phyloP scores from a whole-genome alignment of 2,113 vertebrate species.

The Pangasianodon gigas region DNA sequence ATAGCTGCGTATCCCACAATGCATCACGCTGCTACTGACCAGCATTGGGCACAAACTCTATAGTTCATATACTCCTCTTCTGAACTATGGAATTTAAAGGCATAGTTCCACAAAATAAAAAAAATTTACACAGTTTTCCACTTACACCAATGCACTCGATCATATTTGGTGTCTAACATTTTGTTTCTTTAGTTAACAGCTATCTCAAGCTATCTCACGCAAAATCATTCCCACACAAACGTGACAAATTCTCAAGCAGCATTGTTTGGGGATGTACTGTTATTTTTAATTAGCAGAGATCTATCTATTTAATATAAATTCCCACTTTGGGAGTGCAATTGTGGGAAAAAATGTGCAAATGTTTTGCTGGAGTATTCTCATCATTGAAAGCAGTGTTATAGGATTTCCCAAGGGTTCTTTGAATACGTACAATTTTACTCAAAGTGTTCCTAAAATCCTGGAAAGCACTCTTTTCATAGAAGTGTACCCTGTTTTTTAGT shows the following conservation, averaged over 20 bases:
- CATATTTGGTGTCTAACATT: background rate
- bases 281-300: background rate
- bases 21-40: constrained; percentile 58
- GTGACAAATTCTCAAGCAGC: background rate
- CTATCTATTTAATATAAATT: background rate
- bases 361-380: too few relatives aligned
- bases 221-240: background rate
- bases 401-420: background rate
- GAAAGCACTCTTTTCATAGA: background rate
- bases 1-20: constrained; percentile 52
- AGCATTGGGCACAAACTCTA: constrained; percentile 8
- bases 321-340: background rate
- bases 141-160: background rate
- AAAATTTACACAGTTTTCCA: background rate
- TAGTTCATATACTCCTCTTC: background rate
- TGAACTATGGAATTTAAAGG: background rate
- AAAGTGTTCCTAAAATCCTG: background rate
- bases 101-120: background rate
- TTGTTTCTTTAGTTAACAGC: background rate
- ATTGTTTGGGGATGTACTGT: background rate
- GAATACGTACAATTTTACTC: background rate
- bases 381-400: background rate
- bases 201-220: background rate
- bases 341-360: too few relatives aligned
- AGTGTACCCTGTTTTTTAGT: background rate